phyloP scores from a whole-genome alignment of 2,888 invertebrate genomes.

The Cancer borealis region DNA sequence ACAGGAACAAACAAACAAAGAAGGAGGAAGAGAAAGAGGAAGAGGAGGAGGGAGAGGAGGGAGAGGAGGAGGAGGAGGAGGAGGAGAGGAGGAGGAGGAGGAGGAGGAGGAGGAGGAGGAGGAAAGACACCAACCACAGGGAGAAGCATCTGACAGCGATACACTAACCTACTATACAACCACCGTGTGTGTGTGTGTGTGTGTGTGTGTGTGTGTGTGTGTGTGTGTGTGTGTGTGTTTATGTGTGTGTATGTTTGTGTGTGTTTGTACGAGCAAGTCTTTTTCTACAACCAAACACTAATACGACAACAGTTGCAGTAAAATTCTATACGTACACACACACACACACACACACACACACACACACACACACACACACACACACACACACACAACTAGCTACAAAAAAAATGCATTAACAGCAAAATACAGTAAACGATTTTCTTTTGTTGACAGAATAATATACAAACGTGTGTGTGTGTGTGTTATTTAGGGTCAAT shows the following conservation, averaged over 20 bases:
- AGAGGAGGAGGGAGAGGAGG: no score
- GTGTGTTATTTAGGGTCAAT: background rate
- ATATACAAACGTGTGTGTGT: background rate
- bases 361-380: background rate
- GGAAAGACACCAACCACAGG: background rate
- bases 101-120: slow-evolving; percentile 38
- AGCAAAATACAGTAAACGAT: background rate
- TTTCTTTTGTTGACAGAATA: background rate
- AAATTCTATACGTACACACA: background rate
- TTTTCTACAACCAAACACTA: background rate
- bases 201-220: slow-evolving; percentile 8
- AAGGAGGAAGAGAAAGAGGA: no score
- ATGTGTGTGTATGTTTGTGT: slow-evolving; percentile 6
- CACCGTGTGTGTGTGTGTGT: background rate
- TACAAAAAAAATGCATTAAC: background rate
- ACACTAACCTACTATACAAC: background rate
- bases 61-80: background rate
- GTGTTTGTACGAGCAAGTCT: background rate
- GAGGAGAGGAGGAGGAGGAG: slow-evolving; percentile 44
- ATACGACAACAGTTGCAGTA: background rate
- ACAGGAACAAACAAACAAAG: no score
- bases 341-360: background rate
- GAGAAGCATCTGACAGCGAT: background rate
- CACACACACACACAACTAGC: background rate
- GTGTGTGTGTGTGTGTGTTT: background rate